Evolutionary conservation across 2,888 invertebrate genomes (phyloP), one percentile per base, ranked within the genome.

Genomic region (Drosophila bunnanda): DNA sequence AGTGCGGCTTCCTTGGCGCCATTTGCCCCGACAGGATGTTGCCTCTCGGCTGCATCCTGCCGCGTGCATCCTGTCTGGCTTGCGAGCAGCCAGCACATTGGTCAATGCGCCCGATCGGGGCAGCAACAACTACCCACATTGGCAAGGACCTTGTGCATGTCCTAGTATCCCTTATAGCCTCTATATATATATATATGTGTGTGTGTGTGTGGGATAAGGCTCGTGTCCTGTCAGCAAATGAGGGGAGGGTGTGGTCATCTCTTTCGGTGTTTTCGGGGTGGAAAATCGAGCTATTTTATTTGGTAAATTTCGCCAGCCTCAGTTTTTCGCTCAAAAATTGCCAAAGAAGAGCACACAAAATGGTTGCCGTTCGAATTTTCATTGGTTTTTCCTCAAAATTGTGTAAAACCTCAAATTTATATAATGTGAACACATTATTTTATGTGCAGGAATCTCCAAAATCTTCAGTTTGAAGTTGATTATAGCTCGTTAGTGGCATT

Each of bases 61-160:
- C 32, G 56, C 48, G 22, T 57, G 56, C 56, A 57, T 57, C 53
- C 56, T 48, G 30, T 25, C 28, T 32, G 32, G 68, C 73, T 75
- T n/a, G 52, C 25, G 36, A 39, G 72, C 71, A 72, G 70, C 68
- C 69, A 69, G 83, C 81, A 80, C 89, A 83, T 83, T 83, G 83
- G 83, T 86, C 87, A 83, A 83, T 67, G 32, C 5, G 12, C 32
- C 22, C 55, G 36, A 12, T n/a, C 57, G 50, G 60, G 50, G 15
- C 43, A 44, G 7, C 43, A 68, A 44, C 28, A 75, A 55, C 70
- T 46, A 64, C 72, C 39, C 67, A 65, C 50, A 52, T 43, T 50
- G 20, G n/a, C 17, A 53, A 44, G 28, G 7, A 17, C 46, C 28
- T 12, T 22, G 6, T 34, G 20, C 32, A 22, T 34, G 20, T 34